phyloP scores from a whole-genome alignment of 2,113 vertebrate species.

The Otus sunia region DNA sequence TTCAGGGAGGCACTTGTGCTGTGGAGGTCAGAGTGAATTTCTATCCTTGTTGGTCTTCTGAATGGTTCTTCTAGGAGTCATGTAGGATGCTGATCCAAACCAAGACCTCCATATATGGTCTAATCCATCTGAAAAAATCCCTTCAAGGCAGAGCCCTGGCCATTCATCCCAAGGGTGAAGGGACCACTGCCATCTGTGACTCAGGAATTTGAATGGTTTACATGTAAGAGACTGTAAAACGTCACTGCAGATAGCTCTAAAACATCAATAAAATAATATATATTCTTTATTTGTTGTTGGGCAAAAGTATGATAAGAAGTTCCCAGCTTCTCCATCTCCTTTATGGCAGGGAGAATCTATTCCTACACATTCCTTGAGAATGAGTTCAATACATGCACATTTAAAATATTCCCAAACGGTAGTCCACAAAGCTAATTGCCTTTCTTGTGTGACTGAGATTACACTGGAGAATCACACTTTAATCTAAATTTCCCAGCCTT shows the following conservation, averaged over 20 bases:
- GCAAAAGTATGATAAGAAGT: background rate
- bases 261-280: background rate
- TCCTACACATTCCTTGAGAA: background rate
- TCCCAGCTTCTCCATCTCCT: background rate
- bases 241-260: background rate
- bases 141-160: background rate
- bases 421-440: background rate
- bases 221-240: background rate
- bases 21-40: background rate
- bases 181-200: background rate
- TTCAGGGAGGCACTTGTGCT: background rate
- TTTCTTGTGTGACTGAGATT: background rate
- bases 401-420: background rate
- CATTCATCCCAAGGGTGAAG: background rate
- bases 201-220: background rate
- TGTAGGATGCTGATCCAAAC: background rate
- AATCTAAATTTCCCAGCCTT: background rate
- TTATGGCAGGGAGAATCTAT: background rate
- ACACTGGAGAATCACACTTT: background rate
- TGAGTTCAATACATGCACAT: background rate
- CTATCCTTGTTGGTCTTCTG: background rate
- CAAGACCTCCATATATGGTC: background rate
- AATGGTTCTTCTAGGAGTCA: background rate
- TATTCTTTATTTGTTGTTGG: background rate
- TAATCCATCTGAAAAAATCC: background rate